Percentiles rank a stretch among this genome's conserved stretches.
These are phyloP conservation scores for Arvicanthis niloticus DNA, from an alignment of 2,113 vertebrate genomes.

Conservation along the genomic window DNA sequence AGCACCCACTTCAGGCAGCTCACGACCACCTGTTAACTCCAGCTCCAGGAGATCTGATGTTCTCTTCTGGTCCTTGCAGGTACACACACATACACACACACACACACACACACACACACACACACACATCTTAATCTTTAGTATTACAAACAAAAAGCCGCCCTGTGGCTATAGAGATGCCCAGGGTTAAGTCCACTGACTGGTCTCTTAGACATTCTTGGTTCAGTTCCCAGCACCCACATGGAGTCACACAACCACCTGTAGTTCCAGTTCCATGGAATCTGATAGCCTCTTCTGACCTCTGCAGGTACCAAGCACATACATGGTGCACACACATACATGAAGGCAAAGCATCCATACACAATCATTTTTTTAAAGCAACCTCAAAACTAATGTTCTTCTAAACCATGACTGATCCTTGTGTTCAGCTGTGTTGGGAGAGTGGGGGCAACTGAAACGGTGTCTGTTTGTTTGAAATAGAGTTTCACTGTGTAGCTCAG, in stretches of 20 bases:
- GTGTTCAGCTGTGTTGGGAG: neutral
- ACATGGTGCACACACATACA: neutral
- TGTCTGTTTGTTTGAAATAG: neutral
- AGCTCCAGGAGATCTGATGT: neutral
- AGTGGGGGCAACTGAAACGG: neutral
- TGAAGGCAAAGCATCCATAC: neutral
- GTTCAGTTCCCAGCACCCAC: neutral
- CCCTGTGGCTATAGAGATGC: neutral
- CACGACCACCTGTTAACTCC: neutral
- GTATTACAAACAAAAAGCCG: neutral
- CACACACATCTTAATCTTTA: neutral
- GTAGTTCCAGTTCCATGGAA: neutral
- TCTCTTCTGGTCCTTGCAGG: neutral
- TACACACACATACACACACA: neutral
- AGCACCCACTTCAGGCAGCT: neutral
- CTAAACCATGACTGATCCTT: neutral
- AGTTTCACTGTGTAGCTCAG: neutral
- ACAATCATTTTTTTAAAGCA: neutral
- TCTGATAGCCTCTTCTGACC: neutral
- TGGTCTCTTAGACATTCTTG: neutral
- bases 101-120: neutral
- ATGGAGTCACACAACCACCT: neutral
- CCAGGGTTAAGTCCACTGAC: neutral
- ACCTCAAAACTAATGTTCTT: neutral
- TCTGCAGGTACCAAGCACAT: neutral